Conservation (phyloP, 2,797 vertebrate genomes). For the Dipus sagitta region DNA sequence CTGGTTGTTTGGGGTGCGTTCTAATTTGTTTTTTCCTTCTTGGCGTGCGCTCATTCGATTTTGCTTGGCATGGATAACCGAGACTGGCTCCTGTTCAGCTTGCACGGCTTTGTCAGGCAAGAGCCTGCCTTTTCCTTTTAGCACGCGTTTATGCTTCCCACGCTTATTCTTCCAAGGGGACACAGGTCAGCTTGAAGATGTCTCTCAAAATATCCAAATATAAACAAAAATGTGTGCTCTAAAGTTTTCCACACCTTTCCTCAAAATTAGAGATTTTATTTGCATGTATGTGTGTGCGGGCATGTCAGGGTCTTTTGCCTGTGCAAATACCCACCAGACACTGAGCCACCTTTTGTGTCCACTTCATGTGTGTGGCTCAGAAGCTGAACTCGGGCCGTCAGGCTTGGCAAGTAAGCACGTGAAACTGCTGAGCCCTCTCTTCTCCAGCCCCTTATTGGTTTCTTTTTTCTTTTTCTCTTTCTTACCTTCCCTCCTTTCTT, state of each 20-base stretch:
- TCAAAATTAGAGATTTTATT: background rate
- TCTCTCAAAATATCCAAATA: background rate
- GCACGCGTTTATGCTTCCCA: background rate
- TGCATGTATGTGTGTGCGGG: background rate
- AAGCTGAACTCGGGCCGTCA: too few relatives aligned
- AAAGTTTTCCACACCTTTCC: background rate
- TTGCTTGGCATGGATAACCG: background rate
- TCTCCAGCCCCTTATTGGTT: too few relatives aligned
- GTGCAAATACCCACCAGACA: too few relatives aligned
- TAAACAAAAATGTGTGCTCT: slow-evolving; percentile 1
- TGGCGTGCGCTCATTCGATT: background rate
- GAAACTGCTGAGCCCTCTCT: too few relatives aligned
- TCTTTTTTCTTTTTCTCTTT: too few relatives aligned
- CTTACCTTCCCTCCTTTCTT: too few relatives aligned
- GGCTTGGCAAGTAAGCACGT: too few relatives aligned
- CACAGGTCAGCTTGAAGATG: slow-evolving; percentile 8
- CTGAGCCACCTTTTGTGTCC: too few relatives aligned
- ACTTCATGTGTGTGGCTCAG: too few relatives aligned
- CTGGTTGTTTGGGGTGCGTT: background rate
- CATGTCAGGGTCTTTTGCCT: too few relatives aligned
- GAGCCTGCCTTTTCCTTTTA: background rate
- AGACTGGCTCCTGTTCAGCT: background rate
- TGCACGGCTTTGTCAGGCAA: background rate
- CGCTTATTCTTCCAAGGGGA: background rate
- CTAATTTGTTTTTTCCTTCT: background rate